A percentile compares a stretch with the other conserved stretches of the same genome.
Conservation (phyloP, 2,797 vertebrate species). For the Podarcis siculus region DNA sequence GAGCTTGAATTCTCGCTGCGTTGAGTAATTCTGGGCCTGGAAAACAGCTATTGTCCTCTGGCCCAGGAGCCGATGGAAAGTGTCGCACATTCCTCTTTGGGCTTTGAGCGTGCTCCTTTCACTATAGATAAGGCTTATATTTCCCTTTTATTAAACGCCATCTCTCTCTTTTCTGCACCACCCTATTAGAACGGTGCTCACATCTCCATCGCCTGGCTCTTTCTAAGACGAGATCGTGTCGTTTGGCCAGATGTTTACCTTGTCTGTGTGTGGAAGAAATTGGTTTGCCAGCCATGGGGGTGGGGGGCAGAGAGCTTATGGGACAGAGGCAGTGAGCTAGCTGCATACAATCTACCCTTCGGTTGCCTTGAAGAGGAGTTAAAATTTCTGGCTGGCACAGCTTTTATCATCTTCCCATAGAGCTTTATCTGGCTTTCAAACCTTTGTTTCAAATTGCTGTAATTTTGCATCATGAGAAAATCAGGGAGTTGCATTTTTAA, state of each 20-base stretch:
- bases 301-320: no score
- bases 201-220: neutral
- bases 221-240: neutral
- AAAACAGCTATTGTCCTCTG: constrained; percentile 80
- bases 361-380: neutral
- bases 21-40: constrained; percentile 92
- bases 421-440: neutral
- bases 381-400: neutral
- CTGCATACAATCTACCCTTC: neutral
- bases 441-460: constrained; percentile 8
- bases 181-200: neutral
- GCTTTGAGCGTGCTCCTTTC: neutral
- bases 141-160: neutral
- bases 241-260: neutral
- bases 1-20: constrained; percentile 88
- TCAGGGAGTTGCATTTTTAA: neutral
- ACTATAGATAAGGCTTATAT: neutral
- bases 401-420: constrained; percentile 13
- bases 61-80: constrained; percentile 58
- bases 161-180: neutral
- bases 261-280: neutral
- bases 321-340: neutral
- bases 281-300: no score
- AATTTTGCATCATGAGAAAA: neutral
- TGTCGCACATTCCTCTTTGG: constrained; percentile 22